phyloP scores from a whole-genome alignment of 2,113 vertebrate species.

The Daubentonia madagascariensis region DNA sequence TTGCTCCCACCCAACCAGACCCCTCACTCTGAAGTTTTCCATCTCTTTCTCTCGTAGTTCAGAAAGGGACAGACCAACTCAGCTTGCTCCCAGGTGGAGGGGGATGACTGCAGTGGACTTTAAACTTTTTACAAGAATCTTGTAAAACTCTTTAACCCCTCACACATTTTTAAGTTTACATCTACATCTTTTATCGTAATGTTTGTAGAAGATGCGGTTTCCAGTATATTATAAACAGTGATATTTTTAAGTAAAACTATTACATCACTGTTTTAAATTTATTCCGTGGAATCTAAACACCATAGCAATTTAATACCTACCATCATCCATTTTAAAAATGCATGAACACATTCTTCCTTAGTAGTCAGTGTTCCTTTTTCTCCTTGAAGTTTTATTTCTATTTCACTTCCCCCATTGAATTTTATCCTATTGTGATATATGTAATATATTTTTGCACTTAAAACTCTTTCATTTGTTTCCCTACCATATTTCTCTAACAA shows the following conservation, averaged over 20 bases:
- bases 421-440: background rate
- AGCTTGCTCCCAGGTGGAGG: background rate
- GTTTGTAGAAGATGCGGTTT: background rate
- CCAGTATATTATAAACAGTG: constrained; percentile 29
- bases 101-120: background rate
- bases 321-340: background rate
- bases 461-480: background rate
- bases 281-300: constrained; percentile 45
- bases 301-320: background rate
- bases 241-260: constrained; percentile 54
- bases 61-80: background rate
- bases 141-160: background rate
- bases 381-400: constrained; percentile 43
- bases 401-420: background rate
- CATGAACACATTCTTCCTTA: background rate
- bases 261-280: constrained; percentile 57
- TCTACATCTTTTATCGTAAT: background rate
- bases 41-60: background rate
- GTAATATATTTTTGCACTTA: constrained; percentile 1
- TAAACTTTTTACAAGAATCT: background rate
- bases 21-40: background rate
- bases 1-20: background rate
- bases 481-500: background rate
- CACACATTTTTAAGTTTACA: constrained; percentile 28
- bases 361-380: background rate